Percentiles rank a stretch among this genome's conserved stretches.
Conservation (phyloP, 2,797 vertebrate genomes). For the Sitta carolinensis region DNA sequence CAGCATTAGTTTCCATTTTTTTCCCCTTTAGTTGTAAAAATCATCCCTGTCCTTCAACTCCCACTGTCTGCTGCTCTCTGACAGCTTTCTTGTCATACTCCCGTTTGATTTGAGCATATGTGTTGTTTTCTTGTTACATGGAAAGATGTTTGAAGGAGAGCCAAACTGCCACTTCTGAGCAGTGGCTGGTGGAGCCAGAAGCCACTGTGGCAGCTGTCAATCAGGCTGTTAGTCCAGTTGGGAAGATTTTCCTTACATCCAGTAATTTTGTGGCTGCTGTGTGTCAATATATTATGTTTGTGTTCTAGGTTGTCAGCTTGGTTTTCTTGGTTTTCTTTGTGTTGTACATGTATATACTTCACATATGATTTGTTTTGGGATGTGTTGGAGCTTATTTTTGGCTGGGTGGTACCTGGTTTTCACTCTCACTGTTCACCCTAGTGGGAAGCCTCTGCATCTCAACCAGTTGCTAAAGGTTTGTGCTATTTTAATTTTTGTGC, state of each 20-base stretch:
- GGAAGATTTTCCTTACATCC: not conserved
- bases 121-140: not conserved
- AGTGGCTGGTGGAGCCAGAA: not conserved
- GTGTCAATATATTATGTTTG: not conserved
- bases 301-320: rapidly evolving
- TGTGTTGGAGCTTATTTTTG: not conserved
- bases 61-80: not conserved
- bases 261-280: not conserved
- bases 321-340: not conserved
- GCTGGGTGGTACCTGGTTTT: not conserved
- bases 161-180: not conserved
- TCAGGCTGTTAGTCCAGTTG: not conserved
- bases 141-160: not conserved
- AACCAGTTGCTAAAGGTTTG: not conserved
- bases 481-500: not conserved
- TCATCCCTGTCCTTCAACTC: rapidly evolving
- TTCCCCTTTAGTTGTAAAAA: not conserved
- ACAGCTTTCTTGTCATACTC: not conserved
- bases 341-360: not conserved
- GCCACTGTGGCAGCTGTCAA: not conserved
- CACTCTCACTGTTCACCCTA: not conserved
- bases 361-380: not conserved
- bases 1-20: not conserved
- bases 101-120: rapidly evolving
- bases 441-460: not conserved